Percentiles rank a stretch among this genome's conserved stretches.
These are phyloP conservation scores for Auanema sp. DNA, from an alignment of 2,888 invertebrate genomes.

Conservation along the genomic window DNA sequence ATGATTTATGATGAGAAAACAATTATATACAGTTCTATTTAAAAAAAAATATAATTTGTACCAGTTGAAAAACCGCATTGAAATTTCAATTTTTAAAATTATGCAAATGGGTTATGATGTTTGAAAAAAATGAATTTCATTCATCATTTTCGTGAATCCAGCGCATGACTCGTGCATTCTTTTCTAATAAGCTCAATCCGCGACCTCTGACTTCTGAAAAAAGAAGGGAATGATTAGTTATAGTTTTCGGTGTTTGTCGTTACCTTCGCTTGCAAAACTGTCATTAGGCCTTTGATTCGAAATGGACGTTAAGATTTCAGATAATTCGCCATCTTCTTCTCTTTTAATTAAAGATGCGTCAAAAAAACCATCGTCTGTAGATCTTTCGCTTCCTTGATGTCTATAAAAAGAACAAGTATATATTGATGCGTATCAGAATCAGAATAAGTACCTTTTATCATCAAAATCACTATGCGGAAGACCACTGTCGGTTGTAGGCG, in stretches of 20 bases:
- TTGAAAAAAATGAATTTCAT: no score
- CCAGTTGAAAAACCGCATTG: no score
- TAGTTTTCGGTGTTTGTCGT: conserved; percentile 27
- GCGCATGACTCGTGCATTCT: conserved; percentile 5
- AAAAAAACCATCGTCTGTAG: conserved; percentile 1
- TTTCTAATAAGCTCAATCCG: not conserved
- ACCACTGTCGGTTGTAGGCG: conserved; percentile 3
- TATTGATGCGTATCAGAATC: no score
- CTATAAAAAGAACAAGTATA: not conserved
- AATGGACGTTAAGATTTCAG: conserved; percentile 3
- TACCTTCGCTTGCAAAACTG: conserved; percentile 1
- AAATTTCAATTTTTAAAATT: no score
- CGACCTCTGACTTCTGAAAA: conserved; percentile 5
- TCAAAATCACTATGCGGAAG: conserved; percentile 2
- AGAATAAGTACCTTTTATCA: not conserved
- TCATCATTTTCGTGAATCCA: conserved; percentile 1
- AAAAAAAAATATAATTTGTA: no score
- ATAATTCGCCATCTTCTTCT: not conserved
- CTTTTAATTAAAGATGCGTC: conserved; percentile 1
- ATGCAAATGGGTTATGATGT: no score
- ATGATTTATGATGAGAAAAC: no score
- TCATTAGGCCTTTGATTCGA: not conserved
- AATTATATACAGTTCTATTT: no score
- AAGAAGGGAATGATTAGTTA: conserved; percentile 18
- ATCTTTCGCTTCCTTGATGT: not conserved